Conservation (phyloP, 2,888 invertebrate species). For the Meta bourneti region DNA sequence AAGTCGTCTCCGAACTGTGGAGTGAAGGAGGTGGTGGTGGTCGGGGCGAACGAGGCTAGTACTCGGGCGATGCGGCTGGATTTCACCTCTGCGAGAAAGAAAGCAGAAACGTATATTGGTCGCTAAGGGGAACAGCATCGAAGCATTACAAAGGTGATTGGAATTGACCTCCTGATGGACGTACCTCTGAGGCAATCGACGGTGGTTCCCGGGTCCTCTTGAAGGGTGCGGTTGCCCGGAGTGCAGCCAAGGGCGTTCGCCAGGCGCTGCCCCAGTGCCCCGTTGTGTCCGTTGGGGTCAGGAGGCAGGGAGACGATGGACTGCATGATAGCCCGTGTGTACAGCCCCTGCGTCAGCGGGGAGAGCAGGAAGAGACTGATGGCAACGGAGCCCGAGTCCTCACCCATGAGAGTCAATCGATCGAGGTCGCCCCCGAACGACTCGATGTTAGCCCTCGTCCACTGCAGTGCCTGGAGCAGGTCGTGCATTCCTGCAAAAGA, state of each 20-base stretch:
- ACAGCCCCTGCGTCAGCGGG: conserved; percentile 43
- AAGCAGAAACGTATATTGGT: not conserved
- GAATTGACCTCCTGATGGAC: too few species aligned
- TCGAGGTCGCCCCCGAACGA: conserved; percentile 34
- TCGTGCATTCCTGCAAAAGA: conserved; percentile 36
- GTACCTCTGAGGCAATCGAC: conserved; percentile 60
- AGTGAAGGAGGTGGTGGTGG: not conserved
- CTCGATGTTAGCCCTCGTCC: conserved; percentile 33
- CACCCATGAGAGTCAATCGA: conserved; percentile 38
- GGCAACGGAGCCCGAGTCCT: conserved; percentile 30
- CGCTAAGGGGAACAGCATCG: not conserved
- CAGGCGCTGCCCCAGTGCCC: conserved; percentile 11
- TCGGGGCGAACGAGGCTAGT: not conserved
- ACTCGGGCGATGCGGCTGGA: not conserved
- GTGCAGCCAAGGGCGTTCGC: conserved; percentile 48
- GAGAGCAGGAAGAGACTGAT: conserved; percentile 44
- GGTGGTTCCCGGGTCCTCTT: not conserved
- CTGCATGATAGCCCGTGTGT: conserved; percentile 40
- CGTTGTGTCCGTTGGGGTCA: conserved; percentile 21
- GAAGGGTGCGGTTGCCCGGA: not conserved
- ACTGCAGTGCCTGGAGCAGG: conserved; percentile 29
- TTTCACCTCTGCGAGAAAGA: not conserved
- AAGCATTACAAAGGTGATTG: not conserved
- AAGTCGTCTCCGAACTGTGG: conserved; percentile 57
- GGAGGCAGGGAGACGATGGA: conserved; percentile 1